Evolutionary conservation across 1,140 invertebrate genomes (phyloP), one percentile per base, ranked within the genome.

Genomic region (Polypedilum vanderplanki): DNA sequence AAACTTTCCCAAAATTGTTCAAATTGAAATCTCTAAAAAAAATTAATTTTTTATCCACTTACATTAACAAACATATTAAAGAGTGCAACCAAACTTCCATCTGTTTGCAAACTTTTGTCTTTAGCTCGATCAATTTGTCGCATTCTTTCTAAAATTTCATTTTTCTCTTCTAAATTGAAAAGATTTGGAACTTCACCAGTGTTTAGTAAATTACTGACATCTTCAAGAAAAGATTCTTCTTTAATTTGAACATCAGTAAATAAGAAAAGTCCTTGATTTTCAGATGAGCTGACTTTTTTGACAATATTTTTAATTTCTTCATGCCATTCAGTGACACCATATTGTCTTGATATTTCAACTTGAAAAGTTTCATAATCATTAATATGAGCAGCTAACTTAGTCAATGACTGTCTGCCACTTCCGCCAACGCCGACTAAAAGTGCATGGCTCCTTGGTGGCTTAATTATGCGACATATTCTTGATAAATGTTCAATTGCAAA

Each of bases 401-500:
- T 93, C 46, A 97, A 86, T 22, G 94, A 97, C 84, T 98, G 95
- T 75, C 95, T 85, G 22, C 96, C 96, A 57, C 93, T 96, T 74
- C 96, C 96, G 20, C 95, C 95, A 73, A 97, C 90, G 10, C 96
- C 96, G 77, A 95, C 88, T 15, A 96, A 85, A 75, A 96, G 83
- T 74, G 89, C 92, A 83, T 95, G 93, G 81, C 91, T 93, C 77
- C 91, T 86, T 40, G 94, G 93, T 84, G 97, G 95, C 79, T 95
- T 95, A 76, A 98, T 87, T 78, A 98, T 93, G 73, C 96, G 88
- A 79, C 91, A 92, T 78, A 98, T 92, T 79, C 93, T 88, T 12
- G 94, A 96, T 75, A 98, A 87, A 87, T 98, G 96, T 84, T 98
- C 95, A 76, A 98, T 92, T 12, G 95, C 95, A 85, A 96, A 98